These are phyloP conservation scores for Vireo altiloquus DNA, from an alignment of 2,113 vertebrate species.

Conservation along the genomic window DNA sequence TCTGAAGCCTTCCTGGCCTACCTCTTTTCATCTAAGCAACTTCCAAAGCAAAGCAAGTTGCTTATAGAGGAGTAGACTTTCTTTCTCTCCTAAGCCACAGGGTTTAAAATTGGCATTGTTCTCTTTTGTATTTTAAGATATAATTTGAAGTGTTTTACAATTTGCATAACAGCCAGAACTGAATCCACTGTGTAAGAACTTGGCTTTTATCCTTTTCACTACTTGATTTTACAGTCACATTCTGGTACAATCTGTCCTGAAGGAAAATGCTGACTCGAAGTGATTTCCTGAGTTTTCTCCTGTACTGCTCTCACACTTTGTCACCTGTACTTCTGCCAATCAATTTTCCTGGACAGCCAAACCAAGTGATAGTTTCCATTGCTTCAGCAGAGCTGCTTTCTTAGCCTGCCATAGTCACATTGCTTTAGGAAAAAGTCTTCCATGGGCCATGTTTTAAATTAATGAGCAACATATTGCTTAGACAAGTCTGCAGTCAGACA, in stretches of 20 bases:
- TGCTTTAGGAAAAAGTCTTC: background rate
- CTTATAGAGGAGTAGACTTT: background rate
- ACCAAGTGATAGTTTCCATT: background rate
- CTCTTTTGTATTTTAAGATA: background rate
- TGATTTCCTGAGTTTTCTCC: background rate
- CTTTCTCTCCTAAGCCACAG: background rate
- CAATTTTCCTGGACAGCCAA: background rate
- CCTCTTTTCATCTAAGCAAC: background rate
- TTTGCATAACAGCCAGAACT: background rate
- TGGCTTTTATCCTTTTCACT: background rate
- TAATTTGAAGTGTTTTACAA: background rate
- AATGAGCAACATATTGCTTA: background rate
- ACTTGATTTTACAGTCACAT: background rate
- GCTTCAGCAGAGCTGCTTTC: background rate
- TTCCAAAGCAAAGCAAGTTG: background rate
- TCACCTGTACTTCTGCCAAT: background rate
- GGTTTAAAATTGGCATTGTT: background rate
- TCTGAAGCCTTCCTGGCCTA: background rate
- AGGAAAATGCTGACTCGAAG: background rate
- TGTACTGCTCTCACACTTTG: background rate
- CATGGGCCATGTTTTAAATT: background rate
- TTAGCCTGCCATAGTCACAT: background rate
- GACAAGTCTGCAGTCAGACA: background rate
- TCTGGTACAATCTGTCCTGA: background rate
- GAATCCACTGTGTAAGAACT: background rate